Percentiles rank a stretch among this genome's conserved stretches.
Evolutionary conservation across 1,140 invertebrate species (phyloP).

Genomic region (Drosophila parvula): DNA sequence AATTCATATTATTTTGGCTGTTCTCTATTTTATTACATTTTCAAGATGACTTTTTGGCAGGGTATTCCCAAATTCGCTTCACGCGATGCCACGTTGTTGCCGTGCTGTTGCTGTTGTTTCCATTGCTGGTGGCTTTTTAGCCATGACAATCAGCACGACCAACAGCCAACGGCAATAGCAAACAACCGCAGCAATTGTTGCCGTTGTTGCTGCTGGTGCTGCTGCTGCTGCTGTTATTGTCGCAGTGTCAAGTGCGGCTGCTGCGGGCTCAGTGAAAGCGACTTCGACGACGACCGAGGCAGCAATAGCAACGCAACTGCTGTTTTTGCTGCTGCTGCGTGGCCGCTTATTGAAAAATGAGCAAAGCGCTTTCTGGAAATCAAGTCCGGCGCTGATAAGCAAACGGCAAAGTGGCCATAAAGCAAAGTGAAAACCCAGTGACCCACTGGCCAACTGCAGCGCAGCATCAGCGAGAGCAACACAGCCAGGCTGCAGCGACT

Average conservation of each 20-base stretch:
- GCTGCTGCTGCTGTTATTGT: conserved; percentile 53
- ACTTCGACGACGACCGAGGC: conserved; percentile 57
- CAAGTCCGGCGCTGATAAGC: conserved; percentile 75
- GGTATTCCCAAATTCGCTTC: conserved; percentile 22
- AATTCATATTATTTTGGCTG: neutral
- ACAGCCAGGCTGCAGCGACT: neutral
- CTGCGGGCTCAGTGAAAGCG: conserved; percentile 63
- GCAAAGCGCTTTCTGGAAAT: conserved; percentile 73
- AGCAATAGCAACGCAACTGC: conserved; percentile 22
- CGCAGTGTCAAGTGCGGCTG: conserved; percentile 76
- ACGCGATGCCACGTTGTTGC: neutral
- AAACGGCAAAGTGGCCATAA: conserved; percentile 63
- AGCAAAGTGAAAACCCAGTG: conserved; percentile 80
- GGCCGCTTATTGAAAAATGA: conserved; percentile 75
- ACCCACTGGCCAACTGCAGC: conserved; percentile 67
- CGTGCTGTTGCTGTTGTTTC: conserved; percentile 20
- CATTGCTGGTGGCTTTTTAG: conserved; percentile 64
- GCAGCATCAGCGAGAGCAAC: neutral
- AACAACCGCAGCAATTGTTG: conserved; percentile 79
- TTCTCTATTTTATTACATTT: no score
- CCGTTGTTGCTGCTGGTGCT: conserved; percentile 27
- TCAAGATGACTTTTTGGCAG: neutral
- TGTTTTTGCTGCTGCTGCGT: neutral
- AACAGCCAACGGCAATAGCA: conserved; percentile 74
- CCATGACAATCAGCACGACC: conserved; percentile 76